Evolutionary conservation across 1,140 invertebrate species (phyloP).

Genomic region (Euglossa dilemma): DNA sequence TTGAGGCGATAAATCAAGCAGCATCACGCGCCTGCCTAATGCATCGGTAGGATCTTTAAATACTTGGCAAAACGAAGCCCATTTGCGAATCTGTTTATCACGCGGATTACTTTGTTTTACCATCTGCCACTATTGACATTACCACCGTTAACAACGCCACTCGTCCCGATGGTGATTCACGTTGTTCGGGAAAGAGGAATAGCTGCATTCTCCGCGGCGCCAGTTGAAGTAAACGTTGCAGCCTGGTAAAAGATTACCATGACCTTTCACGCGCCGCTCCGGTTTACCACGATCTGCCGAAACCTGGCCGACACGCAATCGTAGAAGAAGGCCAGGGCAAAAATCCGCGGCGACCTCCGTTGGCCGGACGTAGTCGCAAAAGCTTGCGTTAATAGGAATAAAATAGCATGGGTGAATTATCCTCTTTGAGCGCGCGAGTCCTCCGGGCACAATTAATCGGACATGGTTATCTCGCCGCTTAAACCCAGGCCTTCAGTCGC

Average conservation of each 20-base stretch:
- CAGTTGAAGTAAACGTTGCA: not conserved
- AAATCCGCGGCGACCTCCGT: not conserved
- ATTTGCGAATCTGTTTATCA: not conserved
- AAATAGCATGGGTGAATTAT: constrained; percentile 67
- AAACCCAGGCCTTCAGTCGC: constrained; percentile 20
- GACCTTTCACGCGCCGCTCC: constrained; percentile 1
- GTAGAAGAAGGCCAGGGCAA: not conserved
- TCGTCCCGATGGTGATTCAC: constrained; percentile 11
- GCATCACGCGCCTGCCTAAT: not conserved
- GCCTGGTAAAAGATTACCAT: not conserved
- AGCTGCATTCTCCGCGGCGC: no score
- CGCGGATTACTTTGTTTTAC: not conserved
- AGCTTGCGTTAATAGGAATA: constrained; percentile 54
- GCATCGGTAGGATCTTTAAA: not conserved
- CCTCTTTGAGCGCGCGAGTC: constrained; percentile 62
- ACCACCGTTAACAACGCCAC: not conserved
- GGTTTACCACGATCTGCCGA: constrained; percentile 24
- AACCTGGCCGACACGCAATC: constrained; percentile 21
- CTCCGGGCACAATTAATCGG: constrained; percentile 74
- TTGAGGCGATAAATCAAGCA: not conserved
- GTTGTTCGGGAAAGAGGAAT: not conserved
- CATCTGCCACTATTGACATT: not conserved
- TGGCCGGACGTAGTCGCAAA: constrained; percentile 1
- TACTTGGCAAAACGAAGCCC: not conserved
- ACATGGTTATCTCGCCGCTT: constrained; percentile 60